These are phyloP conservation scores for Eupsilia transversa DNA, from an alignment of 2,888 invertebrate species.

Conservation along the genomic window DNA sequence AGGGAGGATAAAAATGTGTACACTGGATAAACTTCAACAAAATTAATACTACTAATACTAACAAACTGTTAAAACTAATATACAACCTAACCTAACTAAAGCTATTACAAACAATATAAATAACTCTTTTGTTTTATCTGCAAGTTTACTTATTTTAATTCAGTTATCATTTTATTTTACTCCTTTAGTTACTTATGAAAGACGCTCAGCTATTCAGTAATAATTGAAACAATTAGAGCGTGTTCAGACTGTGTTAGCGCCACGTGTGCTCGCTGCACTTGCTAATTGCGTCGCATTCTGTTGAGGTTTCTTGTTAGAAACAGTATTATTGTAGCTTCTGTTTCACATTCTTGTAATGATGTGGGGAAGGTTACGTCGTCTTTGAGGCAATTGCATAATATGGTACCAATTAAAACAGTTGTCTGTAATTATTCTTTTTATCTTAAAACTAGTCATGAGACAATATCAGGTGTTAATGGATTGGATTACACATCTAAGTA, in stretches of 20 bases:
- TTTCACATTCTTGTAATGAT: conserved; percentile 5
- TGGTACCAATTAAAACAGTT: no score
- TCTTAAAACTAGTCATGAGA: neutral
- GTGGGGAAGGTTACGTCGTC: neutral
- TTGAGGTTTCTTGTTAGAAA: conserved; percentile 15
- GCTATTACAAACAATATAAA: no score
- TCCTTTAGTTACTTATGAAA: neutral
- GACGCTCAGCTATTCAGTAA: neutral
- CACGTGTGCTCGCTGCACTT: conserved; percentile 7
- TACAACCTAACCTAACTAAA: no score
- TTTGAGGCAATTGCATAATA: neutral
- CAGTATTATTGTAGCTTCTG: neutral
- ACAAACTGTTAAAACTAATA: no score
- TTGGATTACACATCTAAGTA: neutral
- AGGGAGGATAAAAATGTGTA: no score
- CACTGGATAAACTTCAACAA: no score
- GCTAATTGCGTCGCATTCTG: conserved; percentile 38
- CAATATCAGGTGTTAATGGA: neutral
- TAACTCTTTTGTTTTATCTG: no score
- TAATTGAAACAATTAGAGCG: conserved; percentile 19
- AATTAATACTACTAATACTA: no score
- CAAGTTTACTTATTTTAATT: no score
- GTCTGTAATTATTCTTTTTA: neutral
- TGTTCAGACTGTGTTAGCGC: conserved; percentile 6
- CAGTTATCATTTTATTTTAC: no score